Evolutionary conservation across 2,888 invertebrate genomes (phyloP).

Genomic region (Tipula vernalis): DNA sequence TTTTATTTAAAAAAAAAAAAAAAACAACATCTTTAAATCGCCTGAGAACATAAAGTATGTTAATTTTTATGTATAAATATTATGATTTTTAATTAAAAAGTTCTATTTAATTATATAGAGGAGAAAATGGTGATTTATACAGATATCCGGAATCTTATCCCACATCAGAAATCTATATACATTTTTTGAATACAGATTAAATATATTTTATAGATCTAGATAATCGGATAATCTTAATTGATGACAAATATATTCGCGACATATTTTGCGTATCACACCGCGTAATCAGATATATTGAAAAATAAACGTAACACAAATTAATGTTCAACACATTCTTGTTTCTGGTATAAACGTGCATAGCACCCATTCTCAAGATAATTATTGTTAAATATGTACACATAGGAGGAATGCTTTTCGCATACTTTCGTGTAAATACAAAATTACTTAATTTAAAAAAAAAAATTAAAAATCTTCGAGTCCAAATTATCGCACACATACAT

Average conservation of each 20-base stretch:
- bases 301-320: neutral
- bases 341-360: neutral
- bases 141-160: neutral
- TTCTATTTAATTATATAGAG: neutral
- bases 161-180: neutral
- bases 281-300: neutral
- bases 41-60: neutral
- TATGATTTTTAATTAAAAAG: neutral
- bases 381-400: neutral
- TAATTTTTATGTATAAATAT: neutral
- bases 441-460: neutral
- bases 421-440: neutral
- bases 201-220: neutral
- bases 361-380: neutral
- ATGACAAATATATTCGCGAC: neutral
- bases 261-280: neutral
- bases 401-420: neutral
- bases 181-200: neutral
- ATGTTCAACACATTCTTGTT: neutral
- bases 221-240: neutral
- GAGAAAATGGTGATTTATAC: neutral
- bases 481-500: neutral
- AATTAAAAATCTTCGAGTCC: neutral
- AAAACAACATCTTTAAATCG: neutral
- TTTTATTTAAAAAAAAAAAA: neutral